phyloP scores from a whole-genome alignment of 2,113 vertebrate species.

The Macquaria australasica region DNA sequence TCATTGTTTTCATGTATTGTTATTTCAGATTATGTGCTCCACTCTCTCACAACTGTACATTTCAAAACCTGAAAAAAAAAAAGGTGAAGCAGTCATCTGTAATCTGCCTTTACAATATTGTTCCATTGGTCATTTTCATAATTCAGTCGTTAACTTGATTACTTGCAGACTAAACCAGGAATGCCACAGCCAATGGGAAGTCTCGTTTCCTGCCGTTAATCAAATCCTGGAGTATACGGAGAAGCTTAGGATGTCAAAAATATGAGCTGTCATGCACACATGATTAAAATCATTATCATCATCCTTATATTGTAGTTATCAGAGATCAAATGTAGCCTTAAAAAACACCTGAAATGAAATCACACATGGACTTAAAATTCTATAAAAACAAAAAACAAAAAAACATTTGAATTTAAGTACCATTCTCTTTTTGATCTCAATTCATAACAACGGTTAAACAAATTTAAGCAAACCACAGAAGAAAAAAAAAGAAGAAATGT shows the following conservation, averaged over 20 bases:
- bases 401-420: not conserved
- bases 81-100: not conserved
- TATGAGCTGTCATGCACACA: not conserved
- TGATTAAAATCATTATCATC: not conserved
- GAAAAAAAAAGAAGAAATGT: not conserved
- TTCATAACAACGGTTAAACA: constrained; percentile 9
- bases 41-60: not conserved
- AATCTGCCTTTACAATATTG: not conserved
- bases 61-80: not conserved
- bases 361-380: not conserved
- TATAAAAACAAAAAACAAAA: not conserved
- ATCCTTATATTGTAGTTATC: not conserved
- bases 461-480: constrained; percentile 35
- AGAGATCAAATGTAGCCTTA: not conserved
- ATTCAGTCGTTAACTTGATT: not conserved
- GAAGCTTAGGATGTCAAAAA: not conserved
- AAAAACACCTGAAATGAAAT: not conserved
- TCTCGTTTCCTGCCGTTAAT: constrained; percentile 5
- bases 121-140: constrained; percentile 11
- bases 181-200: constrained; percentile 6
- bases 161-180: not conserved
- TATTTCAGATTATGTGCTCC: not conserved
- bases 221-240: not conserved
- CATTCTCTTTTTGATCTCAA: not conserved
- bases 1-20: constrained; percentile 6